These are phyloP conservation scores for Zonotrichia albicollis DNA, from an alignment of 2,797 vertebrate species.

Conservation along the genomic window DNA sequence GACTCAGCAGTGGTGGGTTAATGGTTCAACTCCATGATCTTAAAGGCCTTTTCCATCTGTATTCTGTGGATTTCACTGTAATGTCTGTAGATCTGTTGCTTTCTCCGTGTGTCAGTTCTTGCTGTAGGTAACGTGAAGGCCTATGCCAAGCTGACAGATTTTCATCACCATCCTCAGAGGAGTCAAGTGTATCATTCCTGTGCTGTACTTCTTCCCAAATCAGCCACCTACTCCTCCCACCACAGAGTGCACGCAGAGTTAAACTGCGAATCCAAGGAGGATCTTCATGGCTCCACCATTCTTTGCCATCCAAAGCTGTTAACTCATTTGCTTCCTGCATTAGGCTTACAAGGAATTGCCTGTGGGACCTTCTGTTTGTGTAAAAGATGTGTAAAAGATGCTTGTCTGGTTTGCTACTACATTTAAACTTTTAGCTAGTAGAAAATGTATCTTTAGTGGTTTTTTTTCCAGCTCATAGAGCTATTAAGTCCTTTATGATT, in stretches of 20 bases:
- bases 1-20: not conserved
- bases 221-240: slow-evolving; percentile 62
- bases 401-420: not conserved
- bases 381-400: not conserved
- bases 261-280: slow-evolving; percentile 25
- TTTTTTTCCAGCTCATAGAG: not conserved
- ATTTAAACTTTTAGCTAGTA: not conserved
- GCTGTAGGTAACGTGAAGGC: slow-evolving; percentile 32
- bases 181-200: slow-evolving; percentile 54
- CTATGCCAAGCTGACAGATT: slow-evolving; percentile 66
- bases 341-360: not conserved
- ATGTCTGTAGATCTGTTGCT: not conserved
- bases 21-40: not conserved
- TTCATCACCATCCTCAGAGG: slow-evolving; percentile 46
- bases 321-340: not conserved
- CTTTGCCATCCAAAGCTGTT: not conserved
- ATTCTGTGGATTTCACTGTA: not conserved
- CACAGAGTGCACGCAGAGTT: slow-evolving; percentile 7
- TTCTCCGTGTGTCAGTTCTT: not conserved
- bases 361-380: not conserved
- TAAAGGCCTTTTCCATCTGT: not conserved
- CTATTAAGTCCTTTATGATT: not conserved
- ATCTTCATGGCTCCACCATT: slow-evolving; percentile 10
- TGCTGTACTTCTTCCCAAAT: slow-evolving; percentile 46
- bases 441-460: not conserved